Base-by-base conservation (phyloP, 2,888 invertebrate genomes). In the Drosophila rubida region DNA sequence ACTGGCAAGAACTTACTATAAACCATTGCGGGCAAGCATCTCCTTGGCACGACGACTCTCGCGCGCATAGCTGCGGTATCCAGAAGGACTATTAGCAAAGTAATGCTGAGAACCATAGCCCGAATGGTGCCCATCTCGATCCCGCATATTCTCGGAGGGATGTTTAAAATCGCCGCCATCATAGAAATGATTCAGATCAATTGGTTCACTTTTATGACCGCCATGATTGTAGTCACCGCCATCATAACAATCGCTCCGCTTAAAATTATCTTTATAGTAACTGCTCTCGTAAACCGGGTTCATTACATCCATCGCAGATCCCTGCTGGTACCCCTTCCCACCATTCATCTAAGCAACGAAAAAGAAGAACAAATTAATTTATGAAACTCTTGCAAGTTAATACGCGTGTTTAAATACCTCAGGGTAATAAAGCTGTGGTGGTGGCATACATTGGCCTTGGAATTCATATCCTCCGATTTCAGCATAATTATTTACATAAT, bases 111-210 rank as follows among this genome's bases (percentile, higher is more conserved):
- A n/a, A 2, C 42, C 44, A 9, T 42, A 54, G 3, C 14, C 14
- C 13, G 13, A 13, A 14, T 16, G 14, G 16, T 16, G 14, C 6
- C 1, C 6, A 7, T 14, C 14, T 3, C 25, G 37, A 32, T 32
- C 25, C 25, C 25, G 5, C 22, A 35, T 2, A 49, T 35, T 30
- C n/a, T 39, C 25, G 19, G 9, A 27, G 8, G 51, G 4, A 32
- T 54, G 42, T 22, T 44, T 54, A 5, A 42, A 32, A 2, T 54
- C 54, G 1, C 44, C 54, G 4, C 54, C 42, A 7, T 54, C 54
- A n/a, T 54, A 54, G 5, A 44, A 54, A 32, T 44, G 42, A 44
- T 54, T 54, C 3, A 54, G 44, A 23, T 54, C 54, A 4, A 54
- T 44, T 22, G 54, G 32, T 32, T 22, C 32, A 4, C 1, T 5